Evolutionary conservation across 2,113 vertebrate species (phyloP).

Genomic region (Pipra filicauda): DNA sequence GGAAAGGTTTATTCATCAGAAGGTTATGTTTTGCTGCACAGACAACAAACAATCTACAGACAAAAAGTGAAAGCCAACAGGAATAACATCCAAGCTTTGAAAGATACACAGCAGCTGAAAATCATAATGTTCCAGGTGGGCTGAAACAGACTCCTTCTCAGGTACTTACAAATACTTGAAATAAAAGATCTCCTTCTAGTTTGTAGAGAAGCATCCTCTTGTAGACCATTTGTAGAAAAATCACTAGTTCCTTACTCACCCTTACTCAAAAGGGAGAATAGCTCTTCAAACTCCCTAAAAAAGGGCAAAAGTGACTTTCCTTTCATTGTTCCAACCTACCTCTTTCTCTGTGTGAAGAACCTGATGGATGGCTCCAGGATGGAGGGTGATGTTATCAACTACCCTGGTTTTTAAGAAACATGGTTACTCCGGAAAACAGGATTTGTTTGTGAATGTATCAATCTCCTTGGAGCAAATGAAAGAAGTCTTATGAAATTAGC

Average conservation of each 20-base stretch:
- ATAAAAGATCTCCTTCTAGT: not conserved
- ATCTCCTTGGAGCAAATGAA: not conserved
- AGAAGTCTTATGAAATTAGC: not conserved
- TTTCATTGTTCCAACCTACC: not conserved
- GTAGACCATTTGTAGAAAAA: not conserved
- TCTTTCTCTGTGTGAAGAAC: not conserved
- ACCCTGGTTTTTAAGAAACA: not conserved
- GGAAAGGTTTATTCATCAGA: not conserved
- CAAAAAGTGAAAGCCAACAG: not conserved
- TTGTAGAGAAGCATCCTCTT: not conserved
- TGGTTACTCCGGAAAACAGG: not conserved
- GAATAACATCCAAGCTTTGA: not conserved
- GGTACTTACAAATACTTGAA: not conserved
- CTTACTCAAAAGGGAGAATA: not conserved
- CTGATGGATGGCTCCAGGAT: not conserved
- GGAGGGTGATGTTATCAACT: not conserved
- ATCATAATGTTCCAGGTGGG: not conserved
- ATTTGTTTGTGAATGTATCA: not conserved
- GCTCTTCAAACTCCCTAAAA: not conserved
- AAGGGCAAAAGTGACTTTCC: not conserved
- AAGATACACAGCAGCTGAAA: not conserved
- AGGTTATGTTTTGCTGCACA: not conserved
- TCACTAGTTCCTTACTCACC: not conserved
- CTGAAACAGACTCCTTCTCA: not conserved
- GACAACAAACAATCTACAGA: not conserved